phyloP scores from a whole-genome alignment of 2,797 vertebrate genomes.

The Muscicapa comitata region DNA sequence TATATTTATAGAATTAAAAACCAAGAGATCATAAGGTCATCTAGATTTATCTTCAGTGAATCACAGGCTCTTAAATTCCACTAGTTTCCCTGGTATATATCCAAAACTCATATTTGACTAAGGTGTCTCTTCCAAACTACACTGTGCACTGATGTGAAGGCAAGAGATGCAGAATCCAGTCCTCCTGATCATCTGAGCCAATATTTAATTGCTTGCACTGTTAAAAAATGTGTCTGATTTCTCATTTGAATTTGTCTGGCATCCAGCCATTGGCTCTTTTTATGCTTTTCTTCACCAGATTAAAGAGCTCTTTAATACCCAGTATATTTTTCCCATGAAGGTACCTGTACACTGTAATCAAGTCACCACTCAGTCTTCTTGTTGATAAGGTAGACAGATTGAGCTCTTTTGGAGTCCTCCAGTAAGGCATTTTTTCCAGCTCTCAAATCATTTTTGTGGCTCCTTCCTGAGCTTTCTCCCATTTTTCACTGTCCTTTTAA shows the following conservation, averaged over 20 bases:
- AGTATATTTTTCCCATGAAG: constrained; percentile 36
- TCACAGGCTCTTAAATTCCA: not conserved
- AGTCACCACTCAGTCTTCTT: constrained; percentile 43
- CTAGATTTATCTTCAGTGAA: not conserved
- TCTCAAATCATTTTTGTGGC: constrained; percentile 30
- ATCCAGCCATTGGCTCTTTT: not conserved
- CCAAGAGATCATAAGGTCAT: not conserved
- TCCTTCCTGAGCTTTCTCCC: constrained; percentile 14
- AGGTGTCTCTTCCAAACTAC: not conserved
- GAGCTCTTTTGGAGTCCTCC: constrained; percentile 22
- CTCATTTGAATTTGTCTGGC: constrained; percentile 6
- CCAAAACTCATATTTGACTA: not conserved
- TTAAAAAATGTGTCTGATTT: not conserved
- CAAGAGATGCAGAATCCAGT: not conserved
- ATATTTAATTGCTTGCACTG: not conserved
- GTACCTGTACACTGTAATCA: constrained; percentile 47
- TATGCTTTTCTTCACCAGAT: not conserved
- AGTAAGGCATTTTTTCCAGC: constrained; percentile 26
- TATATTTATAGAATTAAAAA: not conserved
- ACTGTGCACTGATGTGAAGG: not conserved
- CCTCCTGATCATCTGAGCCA: not conserved
- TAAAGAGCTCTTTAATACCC: constrained; percentile 8
- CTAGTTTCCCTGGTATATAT: not conserved
- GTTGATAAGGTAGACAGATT: constrained; percentile 47
- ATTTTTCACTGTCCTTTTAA: constrained; percentile 52